Evolutionary conservation across 2,113 vertebrate species (phyloP), one percentile per base, ranked within the genome.

Genomic region (Platichthys stellatus): DNA sequence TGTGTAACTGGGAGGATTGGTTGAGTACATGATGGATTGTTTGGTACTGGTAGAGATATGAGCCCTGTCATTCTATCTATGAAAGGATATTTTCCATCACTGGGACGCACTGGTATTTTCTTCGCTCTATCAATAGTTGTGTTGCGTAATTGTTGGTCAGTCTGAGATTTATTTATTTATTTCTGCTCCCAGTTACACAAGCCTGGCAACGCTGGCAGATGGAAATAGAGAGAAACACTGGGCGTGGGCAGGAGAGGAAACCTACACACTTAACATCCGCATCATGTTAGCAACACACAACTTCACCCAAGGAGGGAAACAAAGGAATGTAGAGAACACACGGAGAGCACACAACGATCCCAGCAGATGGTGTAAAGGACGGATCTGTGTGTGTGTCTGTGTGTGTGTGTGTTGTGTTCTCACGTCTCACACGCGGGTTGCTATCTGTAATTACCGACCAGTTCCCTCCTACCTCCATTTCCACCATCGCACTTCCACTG

Each of bases 191-290:
- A 3, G 68, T 79, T 79, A 76, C 62, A 69, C 53, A 83, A 86
- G 57, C 70, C 54, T 40, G 60, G 20, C 57, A 77, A 28, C 2
- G 21, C 66, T 26, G 62, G 11, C n/a, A 56, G 74, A 84, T 17
- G 3, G 17, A 76, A 82, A 88, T 78, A 78, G 70, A 7, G 2
- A 1, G 53, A 10, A 69, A 35, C 61, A 45, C 51, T 47, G 18
- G 65, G n/a, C 23, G 72, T 87, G 77, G 84, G 86, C 72, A 68
- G 75, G 51, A 69, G 72, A 80, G 81, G 57, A 80, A 87, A 82
- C 78, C 77, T 69, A 78, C 84, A 76, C 78, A 74, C 69, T 83
- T 45, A 68, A 56, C 17, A 60, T 24, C 53, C 5, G 18, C 69
- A 76, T 90, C 45, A 81, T 72, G 74, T 84, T 69, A 76, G 47